These are phyloP conservation scores for Paguma larvata DNA, from an alignment of 2,797 vertebrate genomes.

Conservation along the genomic window DNA sequence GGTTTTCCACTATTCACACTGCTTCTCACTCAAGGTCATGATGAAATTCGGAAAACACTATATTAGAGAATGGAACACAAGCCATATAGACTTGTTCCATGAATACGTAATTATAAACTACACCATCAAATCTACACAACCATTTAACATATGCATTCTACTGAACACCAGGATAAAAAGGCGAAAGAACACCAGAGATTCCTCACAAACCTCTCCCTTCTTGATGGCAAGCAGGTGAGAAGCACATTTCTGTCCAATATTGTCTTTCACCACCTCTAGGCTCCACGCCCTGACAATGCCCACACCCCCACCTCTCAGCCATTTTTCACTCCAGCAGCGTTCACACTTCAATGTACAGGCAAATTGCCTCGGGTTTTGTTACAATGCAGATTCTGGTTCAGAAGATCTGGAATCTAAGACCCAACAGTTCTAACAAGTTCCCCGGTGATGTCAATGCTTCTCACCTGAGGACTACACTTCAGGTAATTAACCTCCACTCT, in stretches of 20 bases:
- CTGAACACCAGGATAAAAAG: neutral
- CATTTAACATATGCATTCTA: neutral
- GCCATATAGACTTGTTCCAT: neutral
- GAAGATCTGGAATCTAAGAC: neutral
- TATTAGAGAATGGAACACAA: neutral
- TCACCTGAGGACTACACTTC: neutral
- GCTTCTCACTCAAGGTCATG: neutral
- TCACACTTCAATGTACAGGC: neutral
- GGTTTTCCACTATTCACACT: neutral
- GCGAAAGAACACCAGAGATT: neutral
- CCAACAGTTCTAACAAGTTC: neutral
- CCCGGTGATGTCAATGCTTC: neutral
- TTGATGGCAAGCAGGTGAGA: neutral
- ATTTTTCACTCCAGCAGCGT: neutral
- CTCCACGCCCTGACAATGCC: neutral
- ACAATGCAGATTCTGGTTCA: conserved; percentile 3
- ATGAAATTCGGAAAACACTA: neutral
- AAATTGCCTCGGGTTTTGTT: neutral
- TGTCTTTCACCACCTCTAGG: neutral
- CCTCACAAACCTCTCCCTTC: neutral
- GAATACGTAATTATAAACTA: neutral
- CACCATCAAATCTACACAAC: neutral
- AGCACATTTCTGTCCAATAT: fast-evolving
- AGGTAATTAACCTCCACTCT: neutral
- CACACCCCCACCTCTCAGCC: neutral